Conservation (phyloP, 2,888 invertebrate species). For the Epistrophella euchroma region DNA sequence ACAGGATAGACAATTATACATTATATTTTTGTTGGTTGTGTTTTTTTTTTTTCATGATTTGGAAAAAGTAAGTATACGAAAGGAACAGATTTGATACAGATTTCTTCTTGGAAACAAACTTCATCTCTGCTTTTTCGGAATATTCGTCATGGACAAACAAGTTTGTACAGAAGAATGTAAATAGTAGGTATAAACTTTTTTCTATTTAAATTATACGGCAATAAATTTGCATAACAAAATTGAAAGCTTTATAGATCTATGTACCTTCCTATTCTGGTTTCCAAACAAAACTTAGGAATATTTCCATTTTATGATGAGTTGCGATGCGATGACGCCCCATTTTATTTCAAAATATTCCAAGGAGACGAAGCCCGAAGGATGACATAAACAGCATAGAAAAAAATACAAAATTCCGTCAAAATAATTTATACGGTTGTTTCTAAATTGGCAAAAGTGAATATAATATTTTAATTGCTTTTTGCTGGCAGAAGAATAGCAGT, state of each 20-base stretch:
- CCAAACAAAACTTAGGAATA: background rate
- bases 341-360: no score
- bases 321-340: no score
- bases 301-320: background rate
- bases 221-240: constrained; percentile 27
- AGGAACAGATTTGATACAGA: background rate
- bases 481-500: background rate
- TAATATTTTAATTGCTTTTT: constrained; percentile 21
- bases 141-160: background rate
- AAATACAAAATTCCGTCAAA: background rate
- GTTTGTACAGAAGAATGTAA: background rate
- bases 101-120: background rate
- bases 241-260: background rate
- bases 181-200: constrained; percentile 12
- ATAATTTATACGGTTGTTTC: background rate
- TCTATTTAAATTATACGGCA: background rate
- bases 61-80: no score
- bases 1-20: background rate
- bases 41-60: background rate
- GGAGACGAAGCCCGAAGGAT: background rate
- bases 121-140: background rate
- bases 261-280: no score
- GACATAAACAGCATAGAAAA: background rate
- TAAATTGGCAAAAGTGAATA: constrained; percentile 1
- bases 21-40: background rate